Evolutionary conservation across 1,140 invertebrate species (phyloP).

Genomic region (Thaumatotibia leucotreta): DNA sequence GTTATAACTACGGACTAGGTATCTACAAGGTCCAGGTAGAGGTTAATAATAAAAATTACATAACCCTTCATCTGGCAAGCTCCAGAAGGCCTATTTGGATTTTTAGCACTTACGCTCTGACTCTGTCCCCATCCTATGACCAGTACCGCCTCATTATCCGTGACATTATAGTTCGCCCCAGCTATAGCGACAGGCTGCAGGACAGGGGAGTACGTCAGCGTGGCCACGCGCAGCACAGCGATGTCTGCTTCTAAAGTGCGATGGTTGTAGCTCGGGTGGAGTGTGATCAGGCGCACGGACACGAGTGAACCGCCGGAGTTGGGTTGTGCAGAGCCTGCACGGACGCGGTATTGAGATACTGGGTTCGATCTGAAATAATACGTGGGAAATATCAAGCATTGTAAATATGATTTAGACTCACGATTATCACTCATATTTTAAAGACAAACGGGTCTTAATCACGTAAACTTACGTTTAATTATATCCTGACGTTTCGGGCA

Average conservation of each 20-base stretch:
- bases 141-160: neutral
- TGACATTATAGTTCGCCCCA: neutral
- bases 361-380: neutral
- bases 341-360: neutral
- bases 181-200: neutral
- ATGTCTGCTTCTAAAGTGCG: neutral
- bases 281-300: neutral
- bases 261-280: neutral
- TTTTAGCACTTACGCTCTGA: neutral
- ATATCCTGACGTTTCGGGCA: too few species aligned
- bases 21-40: too few species aligned
- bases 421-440: too few species aligned
- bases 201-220: neutral
- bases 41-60: too few species aligned
- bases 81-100: neutral
- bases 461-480: too few species aligned
- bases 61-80: neutral
- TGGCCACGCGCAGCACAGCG: neutral
- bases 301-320: neutral
- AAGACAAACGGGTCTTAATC: too few species aligned
- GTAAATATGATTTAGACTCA: too few species aligned
- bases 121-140: constrained; percentile 1
- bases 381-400: neutral
- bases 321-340: neutral
- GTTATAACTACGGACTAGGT: too few species aligned